Evolutionary conservation across 2,888 invertebrate genomes (phyloP), one percentile per base, ranked within the genome.

Genomic region (Toxonevra muliebris): DNA sequence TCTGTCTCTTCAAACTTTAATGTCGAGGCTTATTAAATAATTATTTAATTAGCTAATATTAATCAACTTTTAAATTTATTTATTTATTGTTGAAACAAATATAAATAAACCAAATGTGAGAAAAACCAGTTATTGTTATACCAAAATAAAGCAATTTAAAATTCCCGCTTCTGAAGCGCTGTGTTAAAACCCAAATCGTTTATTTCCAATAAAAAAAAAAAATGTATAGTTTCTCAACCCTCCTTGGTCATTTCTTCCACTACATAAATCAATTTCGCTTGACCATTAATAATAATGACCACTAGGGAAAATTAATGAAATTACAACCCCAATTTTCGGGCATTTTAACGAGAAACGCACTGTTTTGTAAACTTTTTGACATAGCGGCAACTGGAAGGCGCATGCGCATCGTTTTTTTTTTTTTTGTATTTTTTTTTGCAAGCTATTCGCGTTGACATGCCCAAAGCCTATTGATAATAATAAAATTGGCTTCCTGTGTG

Each of bases 401-500:
- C 30, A 30, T 30, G 30, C 30, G 30, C 30, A 30, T 30, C 30
- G 30, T 7, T 4, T 30, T 7, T 2, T 30, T 2, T 30, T 30
- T 30, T 30, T 30, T 30, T 30, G 3, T 30, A 30, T 30, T 30
- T 30, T 30, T 57, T 30, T 41, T 57, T 15, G 57, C 57, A 40
- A 57, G 40, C 40, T 40, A n/a, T 55, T 17, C 20, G 17, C 13
- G 10, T 19, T 12, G 17, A 10, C 20, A 19, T 20, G 17, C 55
- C n/a, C 10, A n/a, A 8, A 19, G 30, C 17, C 30, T 30, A 30
- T 30, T 30, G 30, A 30, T 30, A 30, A 50, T 59, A 17, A 42
- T 62, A 69, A 69, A 72, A 73, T 73, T 74, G 70, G 61, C 69
- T 70, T 72, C 73, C 72, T 70, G 67, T 71, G 73, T 66, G 70